Evolutionary conservation across 2,797 vertebrate species (phyloP).

Genomic region (Diplodus puntazzo): DNA sequence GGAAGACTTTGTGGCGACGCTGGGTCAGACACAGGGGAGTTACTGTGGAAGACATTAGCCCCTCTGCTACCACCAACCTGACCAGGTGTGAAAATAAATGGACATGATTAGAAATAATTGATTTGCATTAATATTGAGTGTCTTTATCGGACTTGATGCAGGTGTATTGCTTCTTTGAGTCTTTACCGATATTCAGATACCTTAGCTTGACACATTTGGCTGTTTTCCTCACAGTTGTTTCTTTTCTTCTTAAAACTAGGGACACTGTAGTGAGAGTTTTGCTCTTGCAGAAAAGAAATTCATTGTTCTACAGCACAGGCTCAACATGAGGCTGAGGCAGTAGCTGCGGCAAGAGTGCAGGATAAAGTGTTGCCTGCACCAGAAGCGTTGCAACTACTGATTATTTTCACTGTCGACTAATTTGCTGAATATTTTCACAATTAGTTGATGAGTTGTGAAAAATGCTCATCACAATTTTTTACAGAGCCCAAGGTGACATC

Average conservation of each 20-base stretch:
- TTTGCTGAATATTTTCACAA: no score
- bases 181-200: neutral
- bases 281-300: slow-evolving; percentile 8
- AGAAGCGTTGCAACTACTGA: no score
- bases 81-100: neutral
- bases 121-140: slow-evolving; percentile 13
- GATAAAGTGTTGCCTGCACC: neutral
- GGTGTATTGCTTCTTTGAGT: neutral
- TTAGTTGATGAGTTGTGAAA: no score
- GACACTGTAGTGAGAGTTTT: neutral
- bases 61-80: neutral
- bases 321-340: slow-evolving; percentile 13
- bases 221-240: slow-evolving; percentile 26
- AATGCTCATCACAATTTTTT: no score
- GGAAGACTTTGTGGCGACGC: neutral
- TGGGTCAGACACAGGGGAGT: neutral
- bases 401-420: no score
- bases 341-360: slow-evolving; percentile 3
- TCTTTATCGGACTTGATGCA: neutral
- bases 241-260: neutral
- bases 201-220: slow-evolving; percentile 10
- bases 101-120: neutral
- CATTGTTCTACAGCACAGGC: neutral
- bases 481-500: no score
- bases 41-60: neutral